Base-by-base conservation (phyloP, 2,888 invertebrate genomes). In the Cerceris ruficornis region DNA sequence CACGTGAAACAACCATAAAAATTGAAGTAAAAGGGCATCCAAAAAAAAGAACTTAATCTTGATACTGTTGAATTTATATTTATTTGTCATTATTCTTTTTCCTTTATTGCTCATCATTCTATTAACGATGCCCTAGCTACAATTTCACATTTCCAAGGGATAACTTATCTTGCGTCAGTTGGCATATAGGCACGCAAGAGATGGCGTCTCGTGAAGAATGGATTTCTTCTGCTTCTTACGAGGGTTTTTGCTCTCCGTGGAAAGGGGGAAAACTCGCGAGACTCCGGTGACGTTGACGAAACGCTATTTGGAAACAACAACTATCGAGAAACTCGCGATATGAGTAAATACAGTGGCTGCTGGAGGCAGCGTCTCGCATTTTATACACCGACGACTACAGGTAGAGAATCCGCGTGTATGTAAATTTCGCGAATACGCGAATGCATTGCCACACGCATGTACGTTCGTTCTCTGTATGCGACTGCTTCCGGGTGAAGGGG, bases 271-370 rank as follows among this genome's bases (percentile, higher is more conserved):
- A 54, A 72, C 77, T 74, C 76, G 64, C 61, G 75, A 69, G 75
- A 79, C 59, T 28, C 71, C 70, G 84, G 84, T 88, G 90, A 89
- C 88, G 81, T 86, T 85, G 85, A 88, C 87, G 89, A 86, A 89
- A 87, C 81, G 84, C 82, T 86, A 84, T 87, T 87, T 81, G 77
- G 81, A 80, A 87, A 87, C 85, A 85, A 85, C 87, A 87, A 86
- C 83, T 87, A 87, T 87, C 84, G 87, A 86, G 85, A 86, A 87
- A 87, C 87, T 86, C 79, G 80, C 75, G 83, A 82, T 85, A 86
- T 83, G 87, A 85, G 85, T 85, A 84, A 84, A 86, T 86, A 87
- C 82, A 82, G 75, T 74, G 81, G 82, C 82, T 84, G 86, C 85
- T 80, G 81, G 73, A 78, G 85, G 85, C 85, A 79, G 80, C 83